These are phyloP conservation scores for Drosophila nigromelanica DNA, from an alignment of 1,140 invertebrate species.

Conservation along the genomic window DNA sequence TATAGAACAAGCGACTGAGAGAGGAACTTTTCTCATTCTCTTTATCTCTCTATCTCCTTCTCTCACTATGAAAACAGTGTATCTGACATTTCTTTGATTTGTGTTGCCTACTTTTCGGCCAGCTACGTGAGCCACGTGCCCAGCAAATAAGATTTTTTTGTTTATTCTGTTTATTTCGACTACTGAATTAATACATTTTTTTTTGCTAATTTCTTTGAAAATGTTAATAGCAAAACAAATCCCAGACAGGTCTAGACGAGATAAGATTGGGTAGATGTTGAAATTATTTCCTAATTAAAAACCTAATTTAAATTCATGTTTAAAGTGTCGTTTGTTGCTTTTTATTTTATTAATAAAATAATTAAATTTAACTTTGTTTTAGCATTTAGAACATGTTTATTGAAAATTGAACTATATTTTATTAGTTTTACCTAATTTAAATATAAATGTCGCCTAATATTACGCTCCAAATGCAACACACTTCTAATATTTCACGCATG, in stretches of 20 bases:
- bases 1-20: constrained; percentile 12
- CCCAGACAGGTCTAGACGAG: not conserved
- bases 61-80: constrained; percentile 20
- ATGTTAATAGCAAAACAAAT: not conserved
- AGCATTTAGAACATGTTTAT: no score
- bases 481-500: not conserved
- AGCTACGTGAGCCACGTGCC: constrained; percentile 32
- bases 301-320: not conserved
- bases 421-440: not conserved
- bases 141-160: constrained; percentile 11
- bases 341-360: not conserved
- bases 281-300: not conserved
- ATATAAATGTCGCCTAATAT: not conserved
- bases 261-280: not conserved
- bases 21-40: not conserved
- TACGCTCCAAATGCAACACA: not conserved
- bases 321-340: not conserved
- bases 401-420: not conserved
- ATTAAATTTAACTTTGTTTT: no score
- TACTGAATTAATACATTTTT: constrained; percentile 19
- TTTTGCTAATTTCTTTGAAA: not conserved
- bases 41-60: not conserved
- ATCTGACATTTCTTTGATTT: constrained; percentile 60
- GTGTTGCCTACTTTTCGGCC: constrained; percentile 56
- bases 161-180: not conserved